These are phyloP conservation scores for Diplogasteroides magnus DNA, from an alignment of 1,140 invertebrate species.

Conservation along the genomic window DNA sequence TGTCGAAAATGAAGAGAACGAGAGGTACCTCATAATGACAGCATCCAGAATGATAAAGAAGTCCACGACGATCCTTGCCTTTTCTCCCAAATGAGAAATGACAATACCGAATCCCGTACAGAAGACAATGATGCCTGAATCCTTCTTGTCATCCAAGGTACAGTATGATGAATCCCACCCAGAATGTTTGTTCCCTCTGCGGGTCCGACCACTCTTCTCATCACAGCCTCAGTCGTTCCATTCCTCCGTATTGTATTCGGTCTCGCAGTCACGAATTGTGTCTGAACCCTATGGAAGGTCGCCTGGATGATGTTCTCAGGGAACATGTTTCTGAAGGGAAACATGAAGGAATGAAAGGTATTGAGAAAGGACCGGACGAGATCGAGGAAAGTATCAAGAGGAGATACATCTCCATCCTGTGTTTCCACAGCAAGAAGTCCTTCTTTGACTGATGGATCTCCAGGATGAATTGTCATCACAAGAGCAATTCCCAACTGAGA, in stretches of 20 bases:
- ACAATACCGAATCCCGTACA: conserved; percentile 55
- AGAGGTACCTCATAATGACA: conserved; percentile 30
- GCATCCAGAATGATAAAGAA: conserved; percentile 55
- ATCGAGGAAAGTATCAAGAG: conserved; percentile 84
- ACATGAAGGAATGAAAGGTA: not conserved
- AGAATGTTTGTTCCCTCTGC: conserved; percentile 50
- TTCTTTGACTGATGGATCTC: conserved; percentile 50
- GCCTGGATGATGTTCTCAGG: conserved; percentile 44
- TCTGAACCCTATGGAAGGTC: conserved; percentile 52
- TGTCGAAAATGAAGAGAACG: conserved; percentile 14
- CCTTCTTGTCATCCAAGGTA: conserved; percentile 11
- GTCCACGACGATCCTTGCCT: conserved; percentile 52
- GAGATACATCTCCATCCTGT: conserved; percentile 64
- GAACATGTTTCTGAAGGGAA: conserved; percentile 48
- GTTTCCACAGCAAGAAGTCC: conserved; percentile 51
- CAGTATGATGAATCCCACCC: conserved; percentile 24
- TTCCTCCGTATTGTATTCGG: conserved; percentile 26
- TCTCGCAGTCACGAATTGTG: conserved; percentile 34
- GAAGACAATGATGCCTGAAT: conserved; percentile 52
- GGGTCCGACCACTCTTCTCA: conserved; percentile 39
- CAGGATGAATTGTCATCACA: conserved; percentile 58
- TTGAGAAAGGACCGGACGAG: conserved; percentile 69
- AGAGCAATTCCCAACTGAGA: conserved; percentile 56
- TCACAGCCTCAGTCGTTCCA: conserved; percentile 23
- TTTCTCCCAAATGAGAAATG: conserved; percentile 50